Percentiles rank a stretch among this genome's conserved stretches.
phyloP scores from a whole-genome alignment of 2,113 vertebrate species.

The Brachyhypopomus occidentalis region DNA sequence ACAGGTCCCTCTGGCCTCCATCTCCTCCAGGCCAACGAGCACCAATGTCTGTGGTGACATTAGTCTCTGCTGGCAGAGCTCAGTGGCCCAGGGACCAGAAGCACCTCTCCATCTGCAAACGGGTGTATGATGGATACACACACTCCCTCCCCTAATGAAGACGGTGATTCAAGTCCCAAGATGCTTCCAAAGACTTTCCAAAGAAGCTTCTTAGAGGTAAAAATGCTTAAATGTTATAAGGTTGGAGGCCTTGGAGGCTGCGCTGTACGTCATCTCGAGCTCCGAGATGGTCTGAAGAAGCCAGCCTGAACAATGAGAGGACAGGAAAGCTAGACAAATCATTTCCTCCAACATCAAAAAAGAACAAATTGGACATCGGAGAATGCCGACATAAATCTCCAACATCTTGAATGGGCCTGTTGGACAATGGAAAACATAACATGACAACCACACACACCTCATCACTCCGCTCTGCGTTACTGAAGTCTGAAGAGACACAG shows the following conservation, averaged over 20 bases:
- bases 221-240: too few relatives aligned
- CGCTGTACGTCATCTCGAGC: slow-evolving; percentile 11
- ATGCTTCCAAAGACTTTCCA: too few relatives aligned
- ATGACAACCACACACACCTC: slow-evolving; percentile 57
- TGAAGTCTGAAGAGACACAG: slow-evolving; percentile 46
- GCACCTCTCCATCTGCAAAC: slow-evolving; percentile 10
- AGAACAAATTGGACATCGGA: slow-evolving; percentile 54
- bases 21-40: not conserved
- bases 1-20: not conserved
- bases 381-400: slow-evolving; percentile 51
- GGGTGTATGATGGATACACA: too few relatives aligned
- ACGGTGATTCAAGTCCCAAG: too few relatives aligned
- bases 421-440: slow-evolving; percentile 57
- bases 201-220: not conserved
- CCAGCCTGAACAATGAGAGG: slow-evolving; percentile 28
- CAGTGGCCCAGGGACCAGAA: not conserved
- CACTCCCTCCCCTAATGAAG: too few relatives aligned
- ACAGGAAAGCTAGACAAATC: slow-evolving; percentile 49
- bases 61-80: slow-evolving; percentile 8
- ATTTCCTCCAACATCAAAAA: slow-evolving; percentile 52
- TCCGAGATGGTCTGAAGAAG: slow-evolving; percentile 27
- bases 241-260: not conserved
- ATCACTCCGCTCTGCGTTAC: slow-evolving; percentile 47
- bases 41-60: not conserved
- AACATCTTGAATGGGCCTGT: slow-evolving; percentile 18